phyloP scores from a whole-genome alignment of 2,888 invertebrate genomes.

The Toxonevra muliebris region DNA sequence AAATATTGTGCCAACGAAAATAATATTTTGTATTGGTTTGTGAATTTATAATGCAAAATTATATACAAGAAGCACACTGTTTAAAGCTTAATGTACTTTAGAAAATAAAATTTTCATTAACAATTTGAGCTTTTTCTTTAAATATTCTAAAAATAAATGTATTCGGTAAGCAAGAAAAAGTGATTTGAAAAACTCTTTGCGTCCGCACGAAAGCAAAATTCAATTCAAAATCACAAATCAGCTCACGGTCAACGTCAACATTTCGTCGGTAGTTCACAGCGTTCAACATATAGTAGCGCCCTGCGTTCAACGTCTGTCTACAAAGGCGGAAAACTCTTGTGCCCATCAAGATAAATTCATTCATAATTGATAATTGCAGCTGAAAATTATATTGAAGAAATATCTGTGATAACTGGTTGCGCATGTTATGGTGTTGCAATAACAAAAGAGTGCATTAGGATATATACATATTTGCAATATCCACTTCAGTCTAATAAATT shows the following conservation, averaged over 20 bases:
- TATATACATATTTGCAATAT: too few species aligned
- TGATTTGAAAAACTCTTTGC: slow-evolving; percentile 5
- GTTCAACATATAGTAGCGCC: not conserved
- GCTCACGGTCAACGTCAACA: slow-evolving; percentile 57
- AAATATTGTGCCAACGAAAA: slow-evolving; percentile 1
- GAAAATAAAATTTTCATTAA: slow-evolving; percentile 46
- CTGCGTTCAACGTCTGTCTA: not conserved
- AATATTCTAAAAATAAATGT: slow-evolving; percentile 51
- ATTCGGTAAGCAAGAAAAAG: slow-evolving; percentile 34
- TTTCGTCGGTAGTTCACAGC: slow-evolving; percentile 9
- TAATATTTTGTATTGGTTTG: not conserved
- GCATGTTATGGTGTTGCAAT: too few species aligned
- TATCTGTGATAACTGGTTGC: too few species aligned
- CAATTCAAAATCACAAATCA: slow-evolving; percentile 50
- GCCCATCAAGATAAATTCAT: too few species aligned
- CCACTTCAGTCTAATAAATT: too few species aligned
- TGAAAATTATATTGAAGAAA: too few species aligned
- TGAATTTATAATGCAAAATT: not conserved
- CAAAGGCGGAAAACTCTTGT: too few species aligned
- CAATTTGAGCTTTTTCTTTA: slow-evolving; percentile 28
- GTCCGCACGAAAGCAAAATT: slow-evolving; percentile 40
- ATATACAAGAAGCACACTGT: slow-evolving; percentile 10
- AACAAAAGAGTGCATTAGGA: too few species aligned
- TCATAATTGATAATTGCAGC: too few species aligned
- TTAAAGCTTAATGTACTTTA: slow-evolving; percentile 46